phyloP scores from a whole-genome alignment of 2,113 vertebrate species.

The Motacilla alba region DNA sequence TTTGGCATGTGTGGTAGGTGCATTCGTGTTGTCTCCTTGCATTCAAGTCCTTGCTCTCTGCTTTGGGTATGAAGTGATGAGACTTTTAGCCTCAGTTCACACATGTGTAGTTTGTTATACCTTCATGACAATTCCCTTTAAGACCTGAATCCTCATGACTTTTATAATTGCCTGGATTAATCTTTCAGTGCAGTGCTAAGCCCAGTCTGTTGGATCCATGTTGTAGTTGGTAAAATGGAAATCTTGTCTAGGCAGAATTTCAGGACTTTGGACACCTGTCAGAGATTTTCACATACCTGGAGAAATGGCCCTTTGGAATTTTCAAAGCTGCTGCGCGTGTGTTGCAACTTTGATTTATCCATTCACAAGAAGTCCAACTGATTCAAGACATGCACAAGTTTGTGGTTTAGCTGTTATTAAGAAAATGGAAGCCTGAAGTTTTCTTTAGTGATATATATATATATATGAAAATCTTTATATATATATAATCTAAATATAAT shows the following conservation, averaged over 20 bases:
- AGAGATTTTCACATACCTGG: neutral
- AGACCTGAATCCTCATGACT: neutral
- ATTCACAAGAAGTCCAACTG: neutral
- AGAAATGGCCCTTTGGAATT: neutral
- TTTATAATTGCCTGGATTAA: constrained; percentile 7
- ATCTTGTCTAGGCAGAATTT: neutral
- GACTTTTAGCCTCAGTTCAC: constrained; percentile 22
- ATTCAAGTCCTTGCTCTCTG: neutral
- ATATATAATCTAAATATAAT: too few species aligned
- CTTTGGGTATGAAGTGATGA: neutral
- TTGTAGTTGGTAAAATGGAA: neutral
- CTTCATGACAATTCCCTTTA: neutral
- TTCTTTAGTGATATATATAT: neutral
- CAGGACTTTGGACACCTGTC: neutral
- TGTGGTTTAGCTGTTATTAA: neutral
- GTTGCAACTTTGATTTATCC: neutral
- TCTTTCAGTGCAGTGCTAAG: neutral
- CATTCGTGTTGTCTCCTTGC: neutral
- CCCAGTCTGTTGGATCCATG: neutral
- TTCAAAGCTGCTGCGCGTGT: fast-evolving
- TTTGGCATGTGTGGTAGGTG: neutral
- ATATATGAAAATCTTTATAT: too few species aligned
- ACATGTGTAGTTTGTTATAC: neutral
- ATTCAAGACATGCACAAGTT: neutral
- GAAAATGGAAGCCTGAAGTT: neutral